Evolutionary conservation across 2,797 vertebrate genomes (phyloP).

Genomic region (Pempheris klunzingeri): DNA sequence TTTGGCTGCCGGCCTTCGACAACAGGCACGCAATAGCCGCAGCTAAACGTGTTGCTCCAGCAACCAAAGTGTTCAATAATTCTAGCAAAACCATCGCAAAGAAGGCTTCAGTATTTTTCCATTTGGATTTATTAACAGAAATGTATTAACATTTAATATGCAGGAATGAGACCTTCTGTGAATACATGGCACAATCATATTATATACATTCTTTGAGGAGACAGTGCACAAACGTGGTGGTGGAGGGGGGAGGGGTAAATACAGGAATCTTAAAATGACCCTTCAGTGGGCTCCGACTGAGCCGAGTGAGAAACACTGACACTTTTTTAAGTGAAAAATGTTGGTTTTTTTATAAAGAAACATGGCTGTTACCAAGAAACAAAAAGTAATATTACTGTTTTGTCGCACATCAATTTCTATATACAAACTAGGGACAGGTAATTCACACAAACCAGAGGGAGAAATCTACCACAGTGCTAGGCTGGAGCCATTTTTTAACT

Average conservation of each 20-base stretch:
- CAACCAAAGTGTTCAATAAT: neutral
- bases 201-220: slow-evolving; percentile 91
- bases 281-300: slow-evolving; percentile 73
- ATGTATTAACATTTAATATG: slow-evolving; percentile 85
- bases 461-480: slow-evolving; percentile 89
- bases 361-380: slow-evolving; percentile 86
- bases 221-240: slow-evolving; percentile 84
- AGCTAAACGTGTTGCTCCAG: neutral
- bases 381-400: slow-evolving; percentile 87
- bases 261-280: slow-evolving; percentile 83
- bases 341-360: slow-evolving; percentile 87
- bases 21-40: no score
- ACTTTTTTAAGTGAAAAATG: slow-evolving; percentile 87
- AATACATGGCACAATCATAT: slow-evolving; percentile 93
- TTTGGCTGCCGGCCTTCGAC: neutral
- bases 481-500: slow-evolving; percentile 78
- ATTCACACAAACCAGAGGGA: slow-evolving; percentile 85
- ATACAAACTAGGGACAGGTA: slow-evolving; percentile 87
- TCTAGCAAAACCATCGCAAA: neutral
- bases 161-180: slow-evolving; percentile 89
- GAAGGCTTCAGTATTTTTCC: slow-evolving; percentile 27
- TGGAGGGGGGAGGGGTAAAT: slow-evolving; percentile 77
- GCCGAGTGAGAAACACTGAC: slow-evolving; percentile 85
- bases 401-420: slow-evolving; percentile 87
- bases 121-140: slow-evolving; percentile 90